Evolutionary conservation across 1,140 invertebrate genomes (phyloP).

Genomic region (Drosophila micromelanica): DNA sequence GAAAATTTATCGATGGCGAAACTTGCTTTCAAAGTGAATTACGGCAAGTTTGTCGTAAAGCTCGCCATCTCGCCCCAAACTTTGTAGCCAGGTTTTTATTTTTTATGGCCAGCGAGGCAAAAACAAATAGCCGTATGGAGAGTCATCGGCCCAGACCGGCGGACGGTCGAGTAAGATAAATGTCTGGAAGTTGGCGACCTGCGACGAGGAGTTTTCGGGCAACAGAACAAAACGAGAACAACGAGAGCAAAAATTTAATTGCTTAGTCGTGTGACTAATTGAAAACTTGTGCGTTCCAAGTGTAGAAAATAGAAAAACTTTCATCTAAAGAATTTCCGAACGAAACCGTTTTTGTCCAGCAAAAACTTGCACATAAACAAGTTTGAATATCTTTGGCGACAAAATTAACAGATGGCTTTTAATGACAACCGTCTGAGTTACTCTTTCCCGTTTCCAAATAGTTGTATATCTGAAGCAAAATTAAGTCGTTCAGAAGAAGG

Average conservation of each 20-base stretch:
- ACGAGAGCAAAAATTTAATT: slow-evolving; percentile 64
- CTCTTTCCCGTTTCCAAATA: background rate
- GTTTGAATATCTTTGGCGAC: slow-evolving; percentile 6
- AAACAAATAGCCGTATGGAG: slow-evolving; percentile 41
- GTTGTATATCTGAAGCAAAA: background rate
- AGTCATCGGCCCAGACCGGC: slow-evolving; percentile 31
- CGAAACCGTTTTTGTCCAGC: slow-evolving; percentile 55
- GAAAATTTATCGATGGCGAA: slow-evolving; percentile 73
- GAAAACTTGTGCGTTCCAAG: slow-evolving; percentile 70
- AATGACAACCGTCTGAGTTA: background rate
- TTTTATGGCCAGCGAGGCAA: slow-evolving; percentile 39
- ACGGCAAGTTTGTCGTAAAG: slow-evolving; percentile 66
- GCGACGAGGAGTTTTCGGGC: background rate
- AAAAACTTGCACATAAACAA: slow-evolving; percentile 4
- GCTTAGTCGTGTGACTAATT: slow-evolving; percentile 76
- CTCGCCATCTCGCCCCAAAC: slow-evolving; percentile 12
- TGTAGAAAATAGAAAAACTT: slow-evolving; percentile 61
- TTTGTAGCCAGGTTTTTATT: slow-evolving; percentile 26
- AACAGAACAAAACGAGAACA: slow-evolving; percentile 11
- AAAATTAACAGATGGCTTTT: slow-evolving; percentile 4
- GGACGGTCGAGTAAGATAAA: slow-evolving; percentile 64
- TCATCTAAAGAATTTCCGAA: slow-evolving; percentile 32
- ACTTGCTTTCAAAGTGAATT: slow-evolving; percentile 74
- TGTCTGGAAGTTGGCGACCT: slow-evolving; percentile 50
- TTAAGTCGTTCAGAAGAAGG: slow-evolving; percentile 18